Conservation (phyloP, 2,797 vertebrate species). For the Miichthys miiuy region DNA sequence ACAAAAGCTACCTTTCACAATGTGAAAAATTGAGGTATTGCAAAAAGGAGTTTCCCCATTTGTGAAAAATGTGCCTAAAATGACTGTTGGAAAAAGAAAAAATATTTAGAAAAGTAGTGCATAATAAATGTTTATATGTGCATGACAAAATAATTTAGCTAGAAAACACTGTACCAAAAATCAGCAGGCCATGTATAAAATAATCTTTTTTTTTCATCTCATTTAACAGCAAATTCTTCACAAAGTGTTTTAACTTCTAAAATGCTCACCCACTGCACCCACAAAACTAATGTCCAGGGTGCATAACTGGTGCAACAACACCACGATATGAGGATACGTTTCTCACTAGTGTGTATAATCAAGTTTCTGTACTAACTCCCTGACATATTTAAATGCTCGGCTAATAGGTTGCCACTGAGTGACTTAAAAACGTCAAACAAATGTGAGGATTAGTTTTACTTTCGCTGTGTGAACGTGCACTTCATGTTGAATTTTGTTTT, state of each 20-base stretch:
- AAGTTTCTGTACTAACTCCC: constrained; percentile 93
- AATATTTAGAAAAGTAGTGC: constrained; percentile 99
- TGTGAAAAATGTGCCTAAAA: constrained; percentile 99
- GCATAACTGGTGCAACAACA: constrained; percentile 92
- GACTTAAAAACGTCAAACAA: constrained; percentile 75
- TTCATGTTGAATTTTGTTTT: constrained; percentile 53
- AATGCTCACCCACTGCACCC: constrained; percentile 93
- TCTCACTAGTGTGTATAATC: constrained; percentile 91
- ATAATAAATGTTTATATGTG: constrained; percentile 99
- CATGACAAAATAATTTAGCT: constrained; percentile 99
- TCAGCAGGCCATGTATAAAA: constrained; percentile 99
- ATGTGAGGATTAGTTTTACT: constrained; percentile 69
- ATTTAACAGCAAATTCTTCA: constrained; percentile 99
- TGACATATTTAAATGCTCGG: constrained; percentile 90
- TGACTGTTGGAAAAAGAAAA: constrained; percentile 99
- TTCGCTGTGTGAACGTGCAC: constrained; percentile 70
- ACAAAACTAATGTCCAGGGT: constrained; percentile 89
- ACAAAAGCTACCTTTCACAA: constrained; percentile 99
- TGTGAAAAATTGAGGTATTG: constrained; percentile 99
- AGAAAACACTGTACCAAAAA: constrained; percentile 87
- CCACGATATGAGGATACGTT: constrained; percentile 87
- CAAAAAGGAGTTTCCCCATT: constrained; percentile 99
- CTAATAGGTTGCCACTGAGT: constrained; percentile 84
- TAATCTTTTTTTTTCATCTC: constrained; percentile 92
- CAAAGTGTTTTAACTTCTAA: constrained; percentile 98